Evolutionary conservation across 2,888 invertebrate genomes (phyloP), one percentile per base, ranked within the genome.

Genomic region (Linyphia triangularis): DNA sequence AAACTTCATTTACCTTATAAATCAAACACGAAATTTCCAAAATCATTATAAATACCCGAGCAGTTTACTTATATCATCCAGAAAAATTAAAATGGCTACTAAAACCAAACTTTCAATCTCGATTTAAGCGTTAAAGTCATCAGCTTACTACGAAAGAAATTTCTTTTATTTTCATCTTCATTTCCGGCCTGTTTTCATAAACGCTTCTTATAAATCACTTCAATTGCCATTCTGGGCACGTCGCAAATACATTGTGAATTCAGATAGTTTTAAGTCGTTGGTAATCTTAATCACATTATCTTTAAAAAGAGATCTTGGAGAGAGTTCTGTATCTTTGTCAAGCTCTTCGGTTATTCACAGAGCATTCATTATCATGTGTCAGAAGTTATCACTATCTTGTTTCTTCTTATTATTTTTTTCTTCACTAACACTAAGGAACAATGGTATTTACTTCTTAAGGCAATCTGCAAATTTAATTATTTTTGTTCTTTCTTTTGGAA

Each of bases 311-410:
- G 16, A 22, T 69, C 65, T 22, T 16, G 57, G 51, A 67, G 81
- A 63, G 67, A 51, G 83, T 83, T 73, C 73, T 73, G 65, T 73
- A 65, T 65, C 26, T 70, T 73, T 63, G 30, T 83, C 73, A 63
- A 40, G 30, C 30, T 22, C 43, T 43, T 73, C 40, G 30, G 26
- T 26, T 73, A 65, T 83, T 73, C 73, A 65, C 65, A 7, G 65
- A 65, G 73, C 43, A 73, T 83, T 73, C 65, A 73, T 83, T 69
- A 16, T 63, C 63, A n/a, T 43, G 33, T 33, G 65, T 33, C 37
- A 33, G 33, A 83, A 73, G 73, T 83, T 83, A 83, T 73, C 51
- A 65, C 83, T 33, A 9, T n/a, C 73, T 73, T 83, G 73, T 83
- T 33, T 28, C 61, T 77, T 43, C 57, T 57, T 73, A 1, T n/a